Base-by-base conservation (phyloP, 2,888 invertebrate genomes). In the Aphelenchoides bicaudatus region DNA sequence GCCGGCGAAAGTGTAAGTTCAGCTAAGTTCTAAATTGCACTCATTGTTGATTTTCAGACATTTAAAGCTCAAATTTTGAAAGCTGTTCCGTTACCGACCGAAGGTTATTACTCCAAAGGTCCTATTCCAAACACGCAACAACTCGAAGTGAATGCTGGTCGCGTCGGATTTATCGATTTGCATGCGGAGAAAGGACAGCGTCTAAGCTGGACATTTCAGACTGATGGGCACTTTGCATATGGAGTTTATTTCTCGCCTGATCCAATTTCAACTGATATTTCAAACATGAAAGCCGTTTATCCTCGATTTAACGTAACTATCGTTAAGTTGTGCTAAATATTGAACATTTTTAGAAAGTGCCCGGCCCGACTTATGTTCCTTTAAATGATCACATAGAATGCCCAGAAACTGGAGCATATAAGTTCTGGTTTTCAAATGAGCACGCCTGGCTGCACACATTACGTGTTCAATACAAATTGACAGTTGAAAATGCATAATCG, bases 211-310 rank as follows among this genome's bases (percentile, higher is more conserved):
- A 64, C 62, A 19, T 66, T 75, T 39, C 63, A 71, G 34, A 58
- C 76, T 5, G 74, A 74, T 48, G 76, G 76, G 1, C 72, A 75
- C 54, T 76, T 77, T 59, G 73, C 73, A n/a, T 77, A 75, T 43
- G 68, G 62, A 8, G 61, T 77, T 10, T 74, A 70, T 52, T 63
- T 64, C 13, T 48, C 66, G 2, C 50, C 51, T 5, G 69, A 68
- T 19, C 47, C 61, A 6, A 63, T 61, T 16, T 63, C 66, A 30
- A 58, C 53, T 8, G 67, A 70, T 39, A 63, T 61, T 3, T 43
- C 21, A 8, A 60, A 60, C 21, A 64, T 66, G 62, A 61, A 62
- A 30, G 58, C 69, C 28, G 68, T 71, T 6, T 76, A 76, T 52
- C 76, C 76, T 1, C 47, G 69, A n/a, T 73, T 76, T 60, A 71